Conservation (phyloP, 2,888 invertebrate species). For the Tortricodes alternella region DNA sequence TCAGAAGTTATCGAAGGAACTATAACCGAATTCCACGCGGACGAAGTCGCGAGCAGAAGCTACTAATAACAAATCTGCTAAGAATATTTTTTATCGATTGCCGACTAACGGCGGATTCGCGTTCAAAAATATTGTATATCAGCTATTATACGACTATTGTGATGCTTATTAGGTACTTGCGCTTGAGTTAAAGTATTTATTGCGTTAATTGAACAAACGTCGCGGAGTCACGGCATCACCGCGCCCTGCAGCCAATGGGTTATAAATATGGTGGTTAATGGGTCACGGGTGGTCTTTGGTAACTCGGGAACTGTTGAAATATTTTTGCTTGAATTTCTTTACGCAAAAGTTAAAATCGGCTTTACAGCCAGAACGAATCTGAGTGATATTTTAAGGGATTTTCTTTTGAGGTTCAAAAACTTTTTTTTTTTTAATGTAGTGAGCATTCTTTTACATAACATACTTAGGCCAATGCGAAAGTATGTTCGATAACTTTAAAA, state of each 20-base stretch:
- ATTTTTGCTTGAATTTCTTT: background rate
- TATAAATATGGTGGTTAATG: conserved; percentile 51
- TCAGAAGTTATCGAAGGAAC: too few species aligned
- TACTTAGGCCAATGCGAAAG: too few species aligned
- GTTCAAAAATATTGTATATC: conserved; percentile 78
- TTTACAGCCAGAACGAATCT: too few species aligned
- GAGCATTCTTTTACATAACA: too few species aligned
- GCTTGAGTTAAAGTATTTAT: conserved; percentile 71
- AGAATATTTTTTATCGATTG: conserved; percentile 7
- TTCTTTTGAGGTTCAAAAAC: too few species aligned
- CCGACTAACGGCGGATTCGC: conserved; percentile 51
- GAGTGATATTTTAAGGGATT: too few species aligned
- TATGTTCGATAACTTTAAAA: too few species aligned
- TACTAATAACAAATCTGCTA: background rate
- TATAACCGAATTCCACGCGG: background rate
- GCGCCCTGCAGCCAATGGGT: conserved; percentile 41
- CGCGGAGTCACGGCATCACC: conserved; percentile 62
- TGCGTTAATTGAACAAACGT: conserved; percentile 76
- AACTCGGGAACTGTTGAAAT: background rate
- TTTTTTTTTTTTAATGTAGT: too few species aligned
- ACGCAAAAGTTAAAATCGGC: too few species aligned
- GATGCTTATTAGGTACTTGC: conserved; percentile 57
- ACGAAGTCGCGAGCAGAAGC: background rate
- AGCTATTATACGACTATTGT: conserved; percentile 72
- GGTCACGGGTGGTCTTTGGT: conserved; percentile 39